Conservation (phyloP, 2,797 vertebrate genomes). For the Scleropages formosus region DNA sequence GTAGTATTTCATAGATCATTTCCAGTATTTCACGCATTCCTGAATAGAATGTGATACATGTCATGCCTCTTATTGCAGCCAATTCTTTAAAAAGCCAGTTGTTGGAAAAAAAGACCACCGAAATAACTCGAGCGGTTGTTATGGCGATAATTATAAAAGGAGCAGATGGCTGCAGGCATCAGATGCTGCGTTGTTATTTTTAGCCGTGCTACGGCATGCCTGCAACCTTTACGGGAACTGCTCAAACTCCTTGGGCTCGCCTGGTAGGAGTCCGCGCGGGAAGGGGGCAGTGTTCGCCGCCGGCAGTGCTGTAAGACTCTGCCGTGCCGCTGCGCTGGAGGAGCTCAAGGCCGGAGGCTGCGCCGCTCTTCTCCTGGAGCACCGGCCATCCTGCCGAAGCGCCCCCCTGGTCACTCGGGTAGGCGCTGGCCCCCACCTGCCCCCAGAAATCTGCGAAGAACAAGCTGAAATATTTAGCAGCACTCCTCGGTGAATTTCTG, state of each 20-base stretch:
- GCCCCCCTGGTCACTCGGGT: not conserved
- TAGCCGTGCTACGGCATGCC: conserved; percentile 55
- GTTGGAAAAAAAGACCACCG: conserved; percentile 45
- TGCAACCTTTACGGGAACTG: conserved; percentile 58
- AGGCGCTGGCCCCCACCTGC: not conserved
- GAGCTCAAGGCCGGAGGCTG: not conserved
- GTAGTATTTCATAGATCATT: not conserved
- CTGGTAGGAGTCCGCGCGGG: not conserved
- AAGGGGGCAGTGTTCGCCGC: conserved; percentile 33
- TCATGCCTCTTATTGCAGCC: conserved; percentile 38
- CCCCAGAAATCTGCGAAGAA: not conserved
- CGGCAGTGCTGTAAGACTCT: conserved; percentile 41
- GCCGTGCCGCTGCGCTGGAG: conserved; percentile 13
- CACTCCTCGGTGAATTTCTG: not conserved
- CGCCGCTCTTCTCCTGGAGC: not conserved
- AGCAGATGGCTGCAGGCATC: conserved; percentile 60
- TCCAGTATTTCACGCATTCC: not conserved
- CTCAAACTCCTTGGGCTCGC: conserved; percentile 34
- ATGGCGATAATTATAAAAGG: conserved; percentile 61
- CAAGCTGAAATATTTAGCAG: not conserved
- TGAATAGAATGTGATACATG: not conserved
- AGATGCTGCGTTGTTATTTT: conserved; percentile 60
- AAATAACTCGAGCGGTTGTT: conserved; percentile 61
- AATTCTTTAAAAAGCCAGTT: conserved; percentile 43
- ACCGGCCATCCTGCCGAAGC: not conserved